A percentile compares a stretch with the other conserved stretches of the same genome.
Evolutionary conservation across 2,797 vertebrate species (phyloP).

Genomic region (Sebastes iracundus): DNA sequence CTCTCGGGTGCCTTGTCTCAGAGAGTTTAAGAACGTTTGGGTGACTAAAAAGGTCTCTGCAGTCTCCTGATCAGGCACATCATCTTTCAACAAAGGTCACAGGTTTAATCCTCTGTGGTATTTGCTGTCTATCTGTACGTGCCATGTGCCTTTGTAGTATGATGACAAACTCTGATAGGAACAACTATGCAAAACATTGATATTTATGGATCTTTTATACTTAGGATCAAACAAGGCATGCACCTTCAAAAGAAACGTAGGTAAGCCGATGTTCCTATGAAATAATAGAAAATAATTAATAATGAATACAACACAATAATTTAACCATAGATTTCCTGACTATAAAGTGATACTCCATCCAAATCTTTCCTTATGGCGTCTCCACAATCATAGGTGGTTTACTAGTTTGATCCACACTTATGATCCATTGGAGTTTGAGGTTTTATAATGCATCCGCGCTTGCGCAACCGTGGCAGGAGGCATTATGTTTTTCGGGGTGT

Average conservation of each 20-base stretch:
- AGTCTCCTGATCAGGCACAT: neutral
- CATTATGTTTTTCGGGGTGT: too few relatives aligned
- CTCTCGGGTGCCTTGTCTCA: neutral
- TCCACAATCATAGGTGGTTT: neutral
- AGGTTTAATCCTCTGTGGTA: constrained; percentile 27
- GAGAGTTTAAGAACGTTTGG: neutral
- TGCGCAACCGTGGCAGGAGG: neutral
- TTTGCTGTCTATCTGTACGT: constrained; percentile 9
- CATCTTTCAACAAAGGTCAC: neutral
- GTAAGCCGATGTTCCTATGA: neutral
- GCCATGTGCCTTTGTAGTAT: neutral
- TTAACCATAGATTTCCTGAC: neutral
- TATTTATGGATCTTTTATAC: neutral
- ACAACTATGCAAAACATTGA: neutral
- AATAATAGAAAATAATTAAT: neutral
- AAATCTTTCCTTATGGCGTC: neutral
- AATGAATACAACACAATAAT: neutral
- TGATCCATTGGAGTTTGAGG: neutral
- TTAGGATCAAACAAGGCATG: neutral
- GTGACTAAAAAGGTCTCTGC: neutral
- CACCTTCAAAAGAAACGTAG: too few relatives aligned
- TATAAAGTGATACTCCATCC: neutral
- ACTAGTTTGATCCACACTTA: neutral
- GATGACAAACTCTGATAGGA: neutral
- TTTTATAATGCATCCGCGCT: neutral